These are phyloP conservation scores for Nothobranchius kuhntae DNA, from an alignment of 2,113 vertebrate species.

Conservation along the genomic window DNA sequence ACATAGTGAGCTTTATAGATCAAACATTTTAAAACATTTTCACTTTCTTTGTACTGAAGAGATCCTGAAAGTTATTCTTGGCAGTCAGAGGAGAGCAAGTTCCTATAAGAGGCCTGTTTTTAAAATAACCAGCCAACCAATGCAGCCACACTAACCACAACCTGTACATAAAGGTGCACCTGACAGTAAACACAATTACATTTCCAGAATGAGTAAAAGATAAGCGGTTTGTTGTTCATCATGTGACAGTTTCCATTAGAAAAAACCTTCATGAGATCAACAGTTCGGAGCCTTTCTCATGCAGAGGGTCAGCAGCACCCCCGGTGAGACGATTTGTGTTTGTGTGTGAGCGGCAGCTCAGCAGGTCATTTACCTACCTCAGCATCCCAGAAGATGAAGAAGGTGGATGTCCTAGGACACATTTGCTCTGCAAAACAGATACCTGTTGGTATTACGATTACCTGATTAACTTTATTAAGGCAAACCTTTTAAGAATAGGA, in stretches of 20 bases:
- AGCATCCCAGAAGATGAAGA: too few relatives aligned
- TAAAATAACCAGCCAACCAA: slow-evolving; percentile 14
- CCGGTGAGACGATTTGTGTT: too few relatives aligned
- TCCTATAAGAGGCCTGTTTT: slow-evolving; percentile 2
- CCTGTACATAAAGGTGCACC: background rate
- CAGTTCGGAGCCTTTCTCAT: background rate
- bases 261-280: slow-evolving; percentile 2
- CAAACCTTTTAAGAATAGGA: too few relatives aligned
- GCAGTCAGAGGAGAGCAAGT: slow-evolving; percentile 1
- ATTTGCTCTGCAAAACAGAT: too few relatives aligned
- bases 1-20: too few relatives aligned
- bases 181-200: slow-evolving; percentile 22
- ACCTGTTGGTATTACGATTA: too few relatives aligned
- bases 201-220: slow-evolving; percentile 39
- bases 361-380: background rate
- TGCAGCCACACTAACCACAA: slow-evolving; percentile 24
- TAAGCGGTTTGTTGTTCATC: background rate
- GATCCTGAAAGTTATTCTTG: background rate
- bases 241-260: slow-evolving; percentile 29
- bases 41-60: background rate
- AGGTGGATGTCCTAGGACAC: too few relatives aligned
- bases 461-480: too few relatives aligned
- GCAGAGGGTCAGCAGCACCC: background rate
- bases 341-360: background rate
- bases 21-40: too few relatives aligned